Evolutionary conservation across 1,140 invertebrate species (phyloP).

Genomic region (Protaetia brevitarsis): DNA sequence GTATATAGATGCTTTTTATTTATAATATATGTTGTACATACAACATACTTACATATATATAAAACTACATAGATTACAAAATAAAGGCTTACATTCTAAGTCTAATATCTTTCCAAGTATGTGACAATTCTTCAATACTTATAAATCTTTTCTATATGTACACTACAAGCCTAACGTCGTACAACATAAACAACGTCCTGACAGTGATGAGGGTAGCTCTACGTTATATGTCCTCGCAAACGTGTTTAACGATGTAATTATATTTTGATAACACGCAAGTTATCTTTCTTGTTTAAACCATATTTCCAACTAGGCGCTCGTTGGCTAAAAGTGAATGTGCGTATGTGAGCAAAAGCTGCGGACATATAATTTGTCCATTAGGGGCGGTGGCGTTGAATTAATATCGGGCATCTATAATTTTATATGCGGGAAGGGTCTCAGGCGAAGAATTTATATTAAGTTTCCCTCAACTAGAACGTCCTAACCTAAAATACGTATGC

Average conservation of each 20-base stretch:
- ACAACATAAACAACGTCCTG: background rate
- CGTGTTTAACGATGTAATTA: slow-evolving; percentile 16
- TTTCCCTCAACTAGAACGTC: background rate
- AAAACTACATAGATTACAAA: no score
- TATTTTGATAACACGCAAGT: slow-evolving; percentile 18
- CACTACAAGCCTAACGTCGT: background rate
- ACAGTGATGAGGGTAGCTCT: slow-evolving; percentile 11
- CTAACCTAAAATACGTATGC: background rate
- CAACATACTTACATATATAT: no score
- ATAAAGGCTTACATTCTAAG: no score
- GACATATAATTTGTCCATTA: slow-evolving; percentile 9
- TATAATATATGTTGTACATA: no score
- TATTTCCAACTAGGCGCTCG: background rate
- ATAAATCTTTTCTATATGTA: background rate
- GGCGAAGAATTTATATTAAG: background rate
- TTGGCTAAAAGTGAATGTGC: background rate
- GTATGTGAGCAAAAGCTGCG: background rate
- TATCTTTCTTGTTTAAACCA: slow-evolving; percentile 11
- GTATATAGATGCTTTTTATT: no score
- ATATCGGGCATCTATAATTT: background rate
- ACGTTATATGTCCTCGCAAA: slow-evolving; percentile 13
- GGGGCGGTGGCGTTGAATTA: background rate
- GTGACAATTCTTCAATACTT: slow-evolving; percentile 4
- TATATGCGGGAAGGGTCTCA: background rate
- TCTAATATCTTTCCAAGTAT: background rate